These are phyloP conservation scores for Carapus acus DNA, from an alignment of 2,797 vertebrate species.

Conservation along the genomic window DNA sequence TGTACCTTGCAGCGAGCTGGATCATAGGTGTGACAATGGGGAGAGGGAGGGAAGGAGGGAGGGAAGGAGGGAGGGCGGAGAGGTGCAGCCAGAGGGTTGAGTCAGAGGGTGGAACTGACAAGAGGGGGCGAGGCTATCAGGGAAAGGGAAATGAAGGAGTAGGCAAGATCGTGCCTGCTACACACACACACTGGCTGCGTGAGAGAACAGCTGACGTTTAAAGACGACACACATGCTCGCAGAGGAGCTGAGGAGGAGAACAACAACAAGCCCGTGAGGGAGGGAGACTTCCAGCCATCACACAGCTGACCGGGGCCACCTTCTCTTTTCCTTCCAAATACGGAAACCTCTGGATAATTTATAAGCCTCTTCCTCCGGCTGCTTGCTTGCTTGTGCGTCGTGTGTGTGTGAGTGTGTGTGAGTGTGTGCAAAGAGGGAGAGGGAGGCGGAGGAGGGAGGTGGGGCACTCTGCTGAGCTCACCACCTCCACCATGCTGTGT, in stretches of 20 bases:
- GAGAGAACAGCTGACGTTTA: constrained; percentile 37
- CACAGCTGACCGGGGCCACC: constrained; percentile 31
- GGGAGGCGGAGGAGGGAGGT: too few relatives aligned
- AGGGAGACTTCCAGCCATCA: constrained; percentile 40
- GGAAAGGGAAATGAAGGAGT: constrained; percentile 60
- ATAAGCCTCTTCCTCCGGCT: constrained; percentile 56
- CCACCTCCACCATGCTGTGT: constrained; percentile 67
- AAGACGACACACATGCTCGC: constrained; percentile 51
- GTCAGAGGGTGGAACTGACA: too few relatives aligned
- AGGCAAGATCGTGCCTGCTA: constrained; percentile 66
- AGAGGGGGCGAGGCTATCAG: constrained; percentile 51
- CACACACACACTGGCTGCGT: constrained; percentile 34
- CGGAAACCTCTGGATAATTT: constrained; percentile 64
- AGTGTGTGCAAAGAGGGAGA: constrained; percentile 31
- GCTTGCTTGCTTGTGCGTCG: too few relatives aligned
- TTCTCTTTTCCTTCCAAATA: constrained; percentile 56
- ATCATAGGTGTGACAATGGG: constrained; percentile 59
- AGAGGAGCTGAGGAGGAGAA: constrained; percentile 35
- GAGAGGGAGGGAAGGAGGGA: constrained; percentile 48
- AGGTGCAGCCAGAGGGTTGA: constrained; percentile 48
- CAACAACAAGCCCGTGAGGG: constrained; percentile 18
- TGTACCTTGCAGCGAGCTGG: constrained; percentile 47
- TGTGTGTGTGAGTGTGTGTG: too few relatives aligned
- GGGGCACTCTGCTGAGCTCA: constrained; percentile 61
- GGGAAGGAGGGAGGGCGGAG: constrained; percentile 51